These are phyloP conservation scores for Poecile montanus DNA, from an alignment of 2,797 vertebrate species.

Conservation along the genomic window DNA sequence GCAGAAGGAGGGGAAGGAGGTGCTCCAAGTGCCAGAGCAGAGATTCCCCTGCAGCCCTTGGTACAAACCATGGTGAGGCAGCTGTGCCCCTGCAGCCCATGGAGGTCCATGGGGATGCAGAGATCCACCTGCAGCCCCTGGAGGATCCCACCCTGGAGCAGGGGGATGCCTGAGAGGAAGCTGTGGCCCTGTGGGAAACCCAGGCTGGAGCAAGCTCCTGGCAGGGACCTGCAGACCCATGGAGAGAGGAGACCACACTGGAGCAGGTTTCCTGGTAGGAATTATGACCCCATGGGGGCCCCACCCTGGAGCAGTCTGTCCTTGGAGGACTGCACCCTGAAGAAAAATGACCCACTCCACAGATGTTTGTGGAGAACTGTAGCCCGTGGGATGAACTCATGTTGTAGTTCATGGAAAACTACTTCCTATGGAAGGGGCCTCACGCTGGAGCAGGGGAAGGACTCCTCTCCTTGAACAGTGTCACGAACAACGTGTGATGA, in stretches of 20 bases:
- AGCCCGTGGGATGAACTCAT: not conserved
- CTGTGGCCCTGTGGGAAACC: fast-evolving
- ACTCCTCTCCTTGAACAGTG: not conserved
- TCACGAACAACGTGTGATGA: fast-evolving
- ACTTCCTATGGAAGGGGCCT: not conserved
- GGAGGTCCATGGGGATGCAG: fast-evolving
- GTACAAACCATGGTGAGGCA: not conserved
- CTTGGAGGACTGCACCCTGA: fast-evolving
- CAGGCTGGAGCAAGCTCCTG: not conserved
- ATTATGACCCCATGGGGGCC: not conserved
- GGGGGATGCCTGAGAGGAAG: not conserved
- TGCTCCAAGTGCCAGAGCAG: fast-evolving
- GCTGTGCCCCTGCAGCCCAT: not conserved
- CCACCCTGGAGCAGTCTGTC: fast-evolving
- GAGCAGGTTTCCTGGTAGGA: not conserved
- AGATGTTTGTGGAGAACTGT: not conserved
- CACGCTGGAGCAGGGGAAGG: not conserved
- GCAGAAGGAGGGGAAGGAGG: not conserved
- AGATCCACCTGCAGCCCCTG: fast-evolving
- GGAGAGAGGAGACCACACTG: not conserved
- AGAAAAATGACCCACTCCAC: fast-evolving
- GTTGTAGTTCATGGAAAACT: not conserved
- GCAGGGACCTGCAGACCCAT: fast-evolving
- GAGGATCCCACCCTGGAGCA: not conserved
- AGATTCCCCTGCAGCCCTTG: fast-evolving